Evolutionary conservation across 1,140 invertebrate genomes (phyloP).

Genomic region (Myzus persicae): DNA sequence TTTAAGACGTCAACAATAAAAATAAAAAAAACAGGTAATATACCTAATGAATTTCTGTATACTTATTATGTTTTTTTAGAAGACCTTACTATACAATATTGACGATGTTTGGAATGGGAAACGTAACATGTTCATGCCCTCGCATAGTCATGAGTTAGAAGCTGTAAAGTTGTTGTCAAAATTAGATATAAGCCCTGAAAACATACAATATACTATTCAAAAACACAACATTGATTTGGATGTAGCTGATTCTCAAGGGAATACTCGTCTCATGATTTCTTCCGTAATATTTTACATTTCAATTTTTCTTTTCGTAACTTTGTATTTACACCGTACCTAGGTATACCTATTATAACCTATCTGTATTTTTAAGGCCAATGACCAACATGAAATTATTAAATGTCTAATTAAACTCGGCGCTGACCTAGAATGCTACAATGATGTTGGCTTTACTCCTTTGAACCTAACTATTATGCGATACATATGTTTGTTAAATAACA

Average conservation of each 20-base stretch:
- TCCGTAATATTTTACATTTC: not conserved
- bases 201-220: not conserved
- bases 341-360: not conserved
- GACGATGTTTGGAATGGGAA: slow-evolving; percentile 31
- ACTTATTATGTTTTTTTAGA: not conserved
- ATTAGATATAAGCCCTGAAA: not conserved
- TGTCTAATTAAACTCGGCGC: slow-evolving; percentile 37
- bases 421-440: slow-evolving; percentile 45
- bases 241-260: slow-evolving; percentile 41
- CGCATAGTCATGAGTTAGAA: not conserved
- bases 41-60: not conserved
- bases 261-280: slow-evolving; percentile 47
- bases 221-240: slow-evolving; percentile 30
- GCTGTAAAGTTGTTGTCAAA: not conserved
- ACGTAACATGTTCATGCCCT: not conserved
- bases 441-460: slow-evolving; percentile 55
- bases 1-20: not conserved
- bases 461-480: slow-evolving; percentile 49
- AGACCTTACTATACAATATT: not conserved
- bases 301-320: not conserved
- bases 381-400: slow-evolving; percentile 48
- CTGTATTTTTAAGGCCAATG: slow-evolving; percentile 24
- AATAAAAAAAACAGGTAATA: not conserved
- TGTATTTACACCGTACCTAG: too few species aligned
- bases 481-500: slow-evolving; percentile 26